phyloP scores from a whole-genome alignment of 30 jellyfish, hydroid and myxozoan species.

The Catostylus mosaicus region DNA sequence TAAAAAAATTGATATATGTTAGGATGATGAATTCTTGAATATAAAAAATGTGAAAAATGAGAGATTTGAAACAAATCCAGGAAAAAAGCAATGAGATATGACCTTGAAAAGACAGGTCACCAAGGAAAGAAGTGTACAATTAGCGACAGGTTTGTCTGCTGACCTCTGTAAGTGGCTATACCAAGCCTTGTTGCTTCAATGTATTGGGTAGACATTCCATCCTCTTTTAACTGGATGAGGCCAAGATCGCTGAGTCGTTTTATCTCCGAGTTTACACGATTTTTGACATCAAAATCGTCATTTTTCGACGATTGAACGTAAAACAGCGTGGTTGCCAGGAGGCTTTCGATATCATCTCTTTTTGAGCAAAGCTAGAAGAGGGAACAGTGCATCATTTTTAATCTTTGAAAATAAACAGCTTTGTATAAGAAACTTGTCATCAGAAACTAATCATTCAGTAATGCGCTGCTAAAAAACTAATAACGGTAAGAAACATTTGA shows the following conservation, averaged over 20 bases:
- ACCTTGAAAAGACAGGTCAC: not conserved
- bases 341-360: conserved; percentile 11
- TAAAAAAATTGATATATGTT: not conserved
- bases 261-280: conserved; percentile 34
- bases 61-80: too few relatives aligned
- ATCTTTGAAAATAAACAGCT: not conserved
- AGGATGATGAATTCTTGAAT: not conserved
- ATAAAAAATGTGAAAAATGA: not conserved
- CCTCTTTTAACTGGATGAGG: conserved; percentile 46
- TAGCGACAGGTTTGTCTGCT: not conserved
- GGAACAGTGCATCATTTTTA: too few relatives aligned
- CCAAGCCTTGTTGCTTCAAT: conserved; percentile 76
- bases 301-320: conserved; percentile 61
- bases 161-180: conserved; percentile 82
- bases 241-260: conserved; percentile 47
- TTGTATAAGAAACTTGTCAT: not conserved
- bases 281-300: conserved; percentile 21
- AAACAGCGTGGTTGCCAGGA: conserved; percentile 47
- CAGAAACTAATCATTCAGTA: not conserved
- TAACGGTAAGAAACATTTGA: not conserved
- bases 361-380: conserved; percentile 54
- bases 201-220: not conserved
- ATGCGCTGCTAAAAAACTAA: not conserved
- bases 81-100: too few relatives aligned
- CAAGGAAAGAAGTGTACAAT: not conserved